Conservation (phyloP, 2,888 invertebrate species). For the Aporophyla nigra region DNA sequence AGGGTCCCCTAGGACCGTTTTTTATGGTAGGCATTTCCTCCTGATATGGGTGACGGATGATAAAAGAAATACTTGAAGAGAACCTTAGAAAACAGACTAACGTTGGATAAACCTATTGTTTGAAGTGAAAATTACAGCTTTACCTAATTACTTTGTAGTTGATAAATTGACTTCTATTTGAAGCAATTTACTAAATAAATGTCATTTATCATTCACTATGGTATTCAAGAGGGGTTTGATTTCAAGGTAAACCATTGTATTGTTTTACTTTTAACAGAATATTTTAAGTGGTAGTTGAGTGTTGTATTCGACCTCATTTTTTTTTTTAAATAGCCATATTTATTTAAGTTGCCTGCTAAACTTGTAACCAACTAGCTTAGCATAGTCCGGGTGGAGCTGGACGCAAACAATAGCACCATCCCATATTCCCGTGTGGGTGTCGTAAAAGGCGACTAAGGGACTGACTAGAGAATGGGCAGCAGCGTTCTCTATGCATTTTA, state of each 20-base stretch:
- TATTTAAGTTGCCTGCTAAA: neutral
- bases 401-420: too few species aligned
- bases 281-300: neutral
- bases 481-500: too few species aligned
- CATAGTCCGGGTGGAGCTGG: too few species aligned
- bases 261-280: neutral
- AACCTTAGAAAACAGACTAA: conserved; percentile 1
- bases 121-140: neutral
- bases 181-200: neutral
- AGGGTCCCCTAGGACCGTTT: conserved; percentile 34
- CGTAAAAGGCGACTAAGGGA: too few species aligned
- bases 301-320: neutral
- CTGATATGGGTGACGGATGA: conserved; percentile 59
- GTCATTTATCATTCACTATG: neutral
- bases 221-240: neutral
- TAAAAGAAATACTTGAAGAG: conserved; percentile 39
- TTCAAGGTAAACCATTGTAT: neutral
- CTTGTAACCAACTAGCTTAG: neutral
- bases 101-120: neutral
- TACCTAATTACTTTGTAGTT: neutral
- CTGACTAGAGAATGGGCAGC: too few species aligned
- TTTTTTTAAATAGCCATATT: neutral
- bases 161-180: neutral
- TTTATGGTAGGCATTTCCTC: conserved; percentile 52
- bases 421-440: too few species aligned